Evolutionary conservation across 1,140 invertebrate genomes (phyloP).

Genomic region (Hyles euphorbiae): DNA sequence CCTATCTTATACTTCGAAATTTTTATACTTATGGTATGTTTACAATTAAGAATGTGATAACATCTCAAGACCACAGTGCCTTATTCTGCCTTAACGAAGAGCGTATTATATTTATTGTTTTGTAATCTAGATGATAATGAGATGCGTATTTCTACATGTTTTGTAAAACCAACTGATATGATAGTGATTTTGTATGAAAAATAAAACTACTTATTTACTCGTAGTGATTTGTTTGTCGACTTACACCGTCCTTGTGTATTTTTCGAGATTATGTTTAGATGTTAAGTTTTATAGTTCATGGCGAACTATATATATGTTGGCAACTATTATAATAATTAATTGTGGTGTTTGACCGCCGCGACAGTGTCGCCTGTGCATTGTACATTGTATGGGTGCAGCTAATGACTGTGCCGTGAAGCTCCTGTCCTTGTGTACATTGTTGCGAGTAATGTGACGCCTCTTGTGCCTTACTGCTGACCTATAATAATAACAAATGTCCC

Average conservation of each 20-base stretch:
- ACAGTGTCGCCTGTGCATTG: conserved; percentile 25
- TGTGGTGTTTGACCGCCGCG: conserved; percentile 34
- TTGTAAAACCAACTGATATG: conserved; percentile 9
- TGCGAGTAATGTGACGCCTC: conserved; percentile 1
- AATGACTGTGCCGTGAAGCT: conserved; percentile 20
- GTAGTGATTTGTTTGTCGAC: conserved; percentile 63
- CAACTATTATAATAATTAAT: conserved; percentile 60
- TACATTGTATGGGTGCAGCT: conserved; percentile 42
- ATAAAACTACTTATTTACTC: conserved; percentile 60
- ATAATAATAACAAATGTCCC: no score
- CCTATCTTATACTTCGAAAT: conserved; percentile 18
- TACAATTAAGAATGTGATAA: conserved; percentile 66
- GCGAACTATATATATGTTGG: conserved; percentile 57
- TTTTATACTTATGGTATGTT: conserved; percentile 29
- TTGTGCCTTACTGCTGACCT: conserved; percentile 13
- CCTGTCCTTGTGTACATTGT: not conserved
- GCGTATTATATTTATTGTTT: conserved; percentile 64
- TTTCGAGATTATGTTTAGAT: conserved; percentile 68
- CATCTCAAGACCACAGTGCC: conserved; percentile 67
- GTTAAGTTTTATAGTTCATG: conserved; percentile 58
- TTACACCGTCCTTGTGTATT: conserved; percentile 74
- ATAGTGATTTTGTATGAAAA: conserved; percentile 4
- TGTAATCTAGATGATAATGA: conserved; percentile 60
- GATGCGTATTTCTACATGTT: conserved; percentile 61
- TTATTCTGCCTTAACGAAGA: conserved; percentile 70